phyloP scores from a whole-genome alignment of 2,888 invertebrate species.

The Scaptomyza caliginosa region DNA sequence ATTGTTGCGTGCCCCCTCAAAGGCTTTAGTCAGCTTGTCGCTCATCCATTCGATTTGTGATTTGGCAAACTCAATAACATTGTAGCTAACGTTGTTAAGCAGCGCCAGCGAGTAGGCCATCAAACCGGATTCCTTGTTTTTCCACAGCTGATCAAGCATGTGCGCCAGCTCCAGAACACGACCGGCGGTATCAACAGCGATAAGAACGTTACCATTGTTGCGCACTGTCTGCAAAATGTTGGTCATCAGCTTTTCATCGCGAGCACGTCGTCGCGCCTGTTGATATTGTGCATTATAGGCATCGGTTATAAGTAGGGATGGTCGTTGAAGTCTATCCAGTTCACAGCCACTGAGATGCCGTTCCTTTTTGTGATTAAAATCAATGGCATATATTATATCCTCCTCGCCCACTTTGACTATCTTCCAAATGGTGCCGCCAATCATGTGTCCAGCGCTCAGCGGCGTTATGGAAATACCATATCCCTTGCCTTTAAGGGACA shows the following conservation, averaged over 20 bases:
- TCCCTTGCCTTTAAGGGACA: slow-evolving; percentile 97
- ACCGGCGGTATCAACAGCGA: slow-evolving; percentile 98
- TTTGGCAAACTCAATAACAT: slow-evolving; percentile 99
- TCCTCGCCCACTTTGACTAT: slow-evolving; percentile 99
- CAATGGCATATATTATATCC: slow-evolving; percentile 98
- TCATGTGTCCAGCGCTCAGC: slow-evolving; percentile 98
- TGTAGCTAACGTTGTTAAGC: slow-evolving; percentile 98
- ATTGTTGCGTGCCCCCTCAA: slow-evolving; percentile 95
- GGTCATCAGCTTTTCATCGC: slow-evolving; percentile 98
- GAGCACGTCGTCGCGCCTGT: slow-evolving; percentile 93
- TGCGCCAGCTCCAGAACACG: slow-evolving; percentile 97
- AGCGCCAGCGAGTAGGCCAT: slow-evolving; percentile 97
- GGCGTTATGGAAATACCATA: slow-evolving; percentile 98
- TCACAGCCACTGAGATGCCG: slow-evolving; percentile 98
- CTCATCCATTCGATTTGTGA: slow-evolving; percentile 99
- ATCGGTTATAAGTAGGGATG: slow-evolving; percentile 97
- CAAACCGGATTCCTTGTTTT: slow-evolving; percentile 97
- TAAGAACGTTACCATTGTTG: slow-evolving; percentile 96
- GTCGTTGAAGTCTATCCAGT: slow-evolving; percentile 94
- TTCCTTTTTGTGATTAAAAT: slow-evolving; percentile 99
- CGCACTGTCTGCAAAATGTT: slow-evolving; percentile 97
- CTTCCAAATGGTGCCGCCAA: slow-evolving; percentile 99
- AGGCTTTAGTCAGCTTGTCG: slow-evolving; percentile 96
- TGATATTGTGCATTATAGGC: slow-evolving; percentile 97
- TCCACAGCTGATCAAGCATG: slow-evolving; percentile 97